These are phyloP conservation scores for Thamnophis sirtalis DNA, from an alignment of 2,113 vertebrate genomes.

Conservation along the genomic window DNA sequence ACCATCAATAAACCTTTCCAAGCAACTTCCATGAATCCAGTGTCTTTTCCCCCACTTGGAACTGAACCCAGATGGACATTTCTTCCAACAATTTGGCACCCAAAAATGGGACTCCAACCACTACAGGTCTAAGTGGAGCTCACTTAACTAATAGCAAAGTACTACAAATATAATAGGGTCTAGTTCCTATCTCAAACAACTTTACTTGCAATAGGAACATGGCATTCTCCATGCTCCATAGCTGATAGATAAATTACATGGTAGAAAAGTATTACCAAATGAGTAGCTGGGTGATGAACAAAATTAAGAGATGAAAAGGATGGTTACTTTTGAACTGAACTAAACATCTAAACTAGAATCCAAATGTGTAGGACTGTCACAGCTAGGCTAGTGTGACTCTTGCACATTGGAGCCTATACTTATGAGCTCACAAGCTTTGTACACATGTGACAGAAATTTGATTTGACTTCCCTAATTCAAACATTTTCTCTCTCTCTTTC, in stretches of 20 bases:
- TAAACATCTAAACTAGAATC: background rate
- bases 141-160: background rate
- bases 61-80: too few species aligned
- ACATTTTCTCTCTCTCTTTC: background rate
- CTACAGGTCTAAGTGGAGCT: background rate
- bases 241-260: background rate
- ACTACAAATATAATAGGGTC: background rate
- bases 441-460: background rate
- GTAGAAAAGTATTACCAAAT: background rate
- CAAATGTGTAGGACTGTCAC: background rate
- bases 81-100: too few species aligned
- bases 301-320: background rate
- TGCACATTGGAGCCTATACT: background rate
- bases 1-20: too few species aligned
- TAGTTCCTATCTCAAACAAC: background rate
- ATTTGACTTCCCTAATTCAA: background rate
- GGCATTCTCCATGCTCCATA: background rate
- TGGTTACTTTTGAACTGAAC: background rate
- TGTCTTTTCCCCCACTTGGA: too few species aligned
- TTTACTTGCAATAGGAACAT: background rate
- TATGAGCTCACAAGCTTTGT: background rate
- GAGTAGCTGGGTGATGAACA: background rate
- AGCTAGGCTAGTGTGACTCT: background rate
- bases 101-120: too few species aligned
- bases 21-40: too few species aligned